Conservation (phyloP, 2,113 vertebrate genomes). For the Dicrurus megarhynchus region DNA sequence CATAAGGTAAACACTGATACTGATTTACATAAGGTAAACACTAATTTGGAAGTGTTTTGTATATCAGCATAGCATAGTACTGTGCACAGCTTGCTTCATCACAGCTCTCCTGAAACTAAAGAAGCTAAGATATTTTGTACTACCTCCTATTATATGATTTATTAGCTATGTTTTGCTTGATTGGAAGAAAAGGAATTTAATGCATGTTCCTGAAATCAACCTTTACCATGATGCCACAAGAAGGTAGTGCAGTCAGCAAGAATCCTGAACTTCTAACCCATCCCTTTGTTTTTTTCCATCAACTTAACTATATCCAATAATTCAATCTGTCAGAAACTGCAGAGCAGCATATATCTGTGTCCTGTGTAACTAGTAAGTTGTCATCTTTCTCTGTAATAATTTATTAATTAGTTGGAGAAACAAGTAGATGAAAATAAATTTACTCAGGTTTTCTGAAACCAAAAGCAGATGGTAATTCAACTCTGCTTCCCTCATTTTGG, state of each 20-base stretch:
- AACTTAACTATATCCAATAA: background rate
- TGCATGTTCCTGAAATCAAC: background rate
- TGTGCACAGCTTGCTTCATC: background rate
- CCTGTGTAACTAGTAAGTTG: background rate
- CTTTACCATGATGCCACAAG: background rate
- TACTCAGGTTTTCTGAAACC: background rate
- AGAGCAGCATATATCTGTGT: background rate
- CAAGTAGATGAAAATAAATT: slow-evolving; percentile 16
- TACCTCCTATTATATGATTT: background rate
- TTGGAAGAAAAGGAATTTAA: background rate
- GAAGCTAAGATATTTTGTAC: background rate
- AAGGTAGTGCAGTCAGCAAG: background rate
- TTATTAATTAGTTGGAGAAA: slow-evolving; percentile 24
- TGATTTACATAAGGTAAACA: background rate
- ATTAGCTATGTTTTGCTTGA: background rate
- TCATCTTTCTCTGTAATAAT: background rate
- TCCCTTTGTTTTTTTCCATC: background rate
- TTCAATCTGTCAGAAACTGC: background rate
- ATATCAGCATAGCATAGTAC: background rate
- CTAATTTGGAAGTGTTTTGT: background rate
- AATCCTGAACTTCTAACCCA: background rate
- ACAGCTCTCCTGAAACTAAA: background rate
- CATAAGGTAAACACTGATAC: background rate
- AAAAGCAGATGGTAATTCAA: background rate
- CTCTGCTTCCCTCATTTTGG: background rate